Base-by-base conservation (phyloP, 2,888 invertebrate genomes). In the Caenorhabditis becei region DNA sequence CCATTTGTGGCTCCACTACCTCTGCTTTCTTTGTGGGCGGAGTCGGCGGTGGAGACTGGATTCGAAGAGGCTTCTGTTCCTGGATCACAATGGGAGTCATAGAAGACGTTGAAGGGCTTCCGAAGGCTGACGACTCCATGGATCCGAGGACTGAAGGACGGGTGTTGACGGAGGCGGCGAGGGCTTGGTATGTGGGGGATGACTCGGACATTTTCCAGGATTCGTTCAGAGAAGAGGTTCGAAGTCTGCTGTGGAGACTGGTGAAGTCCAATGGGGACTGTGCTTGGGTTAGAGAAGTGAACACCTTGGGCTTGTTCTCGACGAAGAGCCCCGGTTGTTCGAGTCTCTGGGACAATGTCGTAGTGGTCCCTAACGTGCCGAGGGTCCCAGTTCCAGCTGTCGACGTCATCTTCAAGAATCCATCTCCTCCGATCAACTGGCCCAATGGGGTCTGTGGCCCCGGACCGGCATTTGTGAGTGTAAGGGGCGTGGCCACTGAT, bases 401-500 rank as follows among this genome's bases (percentile, higher is more conserved):
- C 32, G 32, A 7, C 5, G 16, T 49, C 54, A 54, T 54, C 28
- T 32, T 58, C 0, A 44, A 44, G 23, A 28, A 28, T 23, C 61
- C 44, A 18, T 56, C 65, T 23, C 26, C 47, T 1, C 66, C 61
- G 24, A 67, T 67, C 11, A 71, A 7, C 35, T 72, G 71, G 1
- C 67, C 61, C n/a, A 77, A 11, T 1, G 77, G 77, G 2, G 72
- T 77, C 18, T 56, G 53, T 14, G 77, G 81, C 0, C 72, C 77
- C 7, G 28, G 65, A 4, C 32, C 32, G 10, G 32, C 32, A 56
- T 65, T 82, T 0, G 63, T 32, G 10, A 80, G 59, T 11, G 79
- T 41, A 1, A 74, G 32, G 0, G 82, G 82, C 0, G 82, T 82
- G 4, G 82, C 58, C 1, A 82, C 70, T 0, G 82, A 82, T 7